Evolutionary conservation across 2,113 vertebrate genomes (phyloP).

Genomic region (Phalacrocorax aristotelis): DNA sequence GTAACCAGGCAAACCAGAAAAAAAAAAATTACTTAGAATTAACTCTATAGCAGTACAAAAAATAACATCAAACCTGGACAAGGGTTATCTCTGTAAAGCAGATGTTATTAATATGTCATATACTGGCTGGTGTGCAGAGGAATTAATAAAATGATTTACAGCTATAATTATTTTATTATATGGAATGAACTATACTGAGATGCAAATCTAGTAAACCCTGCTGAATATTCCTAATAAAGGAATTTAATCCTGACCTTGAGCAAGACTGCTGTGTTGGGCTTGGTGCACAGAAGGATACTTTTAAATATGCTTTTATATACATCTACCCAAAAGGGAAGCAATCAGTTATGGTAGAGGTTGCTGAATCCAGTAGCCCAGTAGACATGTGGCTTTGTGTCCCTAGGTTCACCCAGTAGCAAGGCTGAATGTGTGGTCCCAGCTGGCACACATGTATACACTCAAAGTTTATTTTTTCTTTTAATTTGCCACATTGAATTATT

Average conservation of each 20-base stretch:
- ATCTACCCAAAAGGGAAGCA: not conserved
- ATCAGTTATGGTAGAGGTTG: not conserved
- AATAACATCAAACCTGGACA: not conserved
- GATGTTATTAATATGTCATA: slow-evolving; percentile 13
- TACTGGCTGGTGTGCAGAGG: not conserved
- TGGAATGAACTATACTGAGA: not conserved
- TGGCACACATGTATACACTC: not conserved
- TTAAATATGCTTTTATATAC: not conserved
- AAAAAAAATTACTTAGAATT: not conserved
- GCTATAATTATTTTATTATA: slow-evolving; percentile 35
- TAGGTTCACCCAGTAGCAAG: not conserved
- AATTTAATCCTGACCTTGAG: not conserved
- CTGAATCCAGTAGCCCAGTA: not conserved
- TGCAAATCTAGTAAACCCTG: not conserved
- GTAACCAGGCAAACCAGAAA: not conserved
- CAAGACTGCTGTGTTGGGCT: not conserved
- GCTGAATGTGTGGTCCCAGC: rapidly evolving
- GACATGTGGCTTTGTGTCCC: not conserved
- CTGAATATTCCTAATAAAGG: not conserved
- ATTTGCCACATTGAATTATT: not conserved
- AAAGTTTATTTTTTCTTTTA: not conserved
- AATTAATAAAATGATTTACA: slow-evolving; percentile 19
- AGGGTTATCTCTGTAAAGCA: slow-evolving; percentile 31
- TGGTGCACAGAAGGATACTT: not conserved
- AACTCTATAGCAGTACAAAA: not conserved